Evolutionary conservation across 2,797 vertebrate genomes (phyloP), one percentile per base, ranked within the genome.

Genomic region (Odontamblyopus lacepedii): DNA sequence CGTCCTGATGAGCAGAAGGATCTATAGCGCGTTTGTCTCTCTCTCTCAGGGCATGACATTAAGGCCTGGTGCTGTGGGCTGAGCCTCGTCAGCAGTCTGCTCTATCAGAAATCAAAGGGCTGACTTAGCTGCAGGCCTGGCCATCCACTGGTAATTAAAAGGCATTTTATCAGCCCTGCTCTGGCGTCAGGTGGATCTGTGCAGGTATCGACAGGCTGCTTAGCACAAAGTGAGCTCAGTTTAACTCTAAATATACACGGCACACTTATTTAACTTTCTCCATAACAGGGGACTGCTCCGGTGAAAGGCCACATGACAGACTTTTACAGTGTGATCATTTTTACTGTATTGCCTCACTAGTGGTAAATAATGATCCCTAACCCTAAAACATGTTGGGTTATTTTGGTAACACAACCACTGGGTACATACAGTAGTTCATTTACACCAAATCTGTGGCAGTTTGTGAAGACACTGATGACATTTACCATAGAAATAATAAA

Each of bases 101-200:
- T 94, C 95, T 93, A 97, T 95, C 95, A 96, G 95, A 97, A 98
- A 98, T 97, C 96, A 98, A 98, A 97, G 71, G 87, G 87, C 93
- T 91, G 93, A 93, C 89, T 88, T 84, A 84, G 92, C 94, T 90
- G 87, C 93, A 93, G 88, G 88, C 87, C 86, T 84, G 82, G 83
- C 44, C 41, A 90, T 95, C 95, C 95, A 94, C 93, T 93, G 93
- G 95, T 98, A 96, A 97, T 98, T 98, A 98, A 98, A 96, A 96
- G 90, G 90, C 91, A 90, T 96, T 98, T 96, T 93, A 96, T 96
- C 95, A 96, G 91, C 73, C 87, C 87, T 67, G 74, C 78, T 83
- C 87, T 81, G 88, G 89, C 89, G 83, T 84, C 82, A 81, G 76
- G 87, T 84, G 63, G 93, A 82, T 93, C 92, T 92, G 88, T 85